Evolutionary conservation across 2,888 invertebrate species (phyloP), one percentile per base, ranked within the genome.

Genomic region (Ectemnius cavifrons): DNA sequence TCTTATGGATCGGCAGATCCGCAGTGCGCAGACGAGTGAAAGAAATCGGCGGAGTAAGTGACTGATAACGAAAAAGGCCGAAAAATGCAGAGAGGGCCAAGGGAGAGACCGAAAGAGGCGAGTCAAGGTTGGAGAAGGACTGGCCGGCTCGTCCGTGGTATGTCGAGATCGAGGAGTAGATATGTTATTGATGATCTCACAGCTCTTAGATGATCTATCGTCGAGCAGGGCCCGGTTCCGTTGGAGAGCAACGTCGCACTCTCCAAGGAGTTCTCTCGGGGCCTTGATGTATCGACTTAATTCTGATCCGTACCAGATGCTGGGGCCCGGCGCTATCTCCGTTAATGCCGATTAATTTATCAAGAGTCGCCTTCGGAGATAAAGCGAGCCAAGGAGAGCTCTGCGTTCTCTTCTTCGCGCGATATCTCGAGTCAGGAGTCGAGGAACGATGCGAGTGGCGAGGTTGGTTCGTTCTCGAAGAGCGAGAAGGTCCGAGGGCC

Each of bases 271-370:
- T 78, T 80, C 69, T 80, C 69, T 52, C 6, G 52, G 67, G 65
- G 75, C 70, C 71, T 84, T 87, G 88, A 89, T 85, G 85, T 84
- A 88, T 87, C 84, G 86, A 77, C 78, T 83, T 81, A 86, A 88
- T 88, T 85, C 82, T 83, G 84, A 87, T 85, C 84, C 82, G 23
- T 37, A 82, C 72, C 82, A 79, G 81, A 83, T 84, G 80, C 83
- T 77, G 73, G 79, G 59, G 46, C 63, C 66, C 62, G 71, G 76
- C 46, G 77, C 74, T 85, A 84, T 84, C 80, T 85, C 67, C 77
- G 78, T 79, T 84, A 87, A 89, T 85, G 87, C 71, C 87, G 89
- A 89, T 89, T 89, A 89, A 89, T 89, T 89, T 88, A 89, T 89
- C 89, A 89, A 85, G 77, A 71, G 63, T 37, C 58, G 59, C 56